phyloP scores from a whole-genome alignment of 35 echinoderm and acorn worm species.

The Ophiothrix spiculata region DNA sequence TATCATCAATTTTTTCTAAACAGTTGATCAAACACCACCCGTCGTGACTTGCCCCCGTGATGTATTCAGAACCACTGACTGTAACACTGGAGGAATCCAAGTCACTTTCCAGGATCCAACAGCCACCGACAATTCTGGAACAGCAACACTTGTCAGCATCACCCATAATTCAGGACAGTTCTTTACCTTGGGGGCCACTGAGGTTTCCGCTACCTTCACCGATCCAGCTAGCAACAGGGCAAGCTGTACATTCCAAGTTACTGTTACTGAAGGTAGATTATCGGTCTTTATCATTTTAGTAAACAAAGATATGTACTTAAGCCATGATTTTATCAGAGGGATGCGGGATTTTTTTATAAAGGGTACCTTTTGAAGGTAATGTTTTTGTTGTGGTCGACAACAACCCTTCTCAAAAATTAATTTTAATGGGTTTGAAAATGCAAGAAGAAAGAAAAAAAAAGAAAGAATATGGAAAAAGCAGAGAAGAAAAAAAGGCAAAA shows the following conservation, averaged over 20 bases:
- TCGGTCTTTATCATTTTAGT: too few species aligned
- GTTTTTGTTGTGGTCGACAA: too few species aligned
- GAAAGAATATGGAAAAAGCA: too few species aligned
- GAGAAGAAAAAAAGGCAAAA: too few species aligned
- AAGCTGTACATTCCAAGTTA: constrained; percentile 39
- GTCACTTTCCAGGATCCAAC: constrained; percentile 21
- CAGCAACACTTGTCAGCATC: neutral
- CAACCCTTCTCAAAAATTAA: too few species aligned
- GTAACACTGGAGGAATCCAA: neutral
- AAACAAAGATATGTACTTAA: too few species aligned
- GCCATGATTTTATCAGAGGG: too few species aligned
- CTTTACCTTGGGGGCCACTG: constrained; percentile 34
- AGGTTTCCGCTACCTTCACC: constrained; percentile 31
- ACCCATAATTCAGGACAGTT: constrained; percentile 14
- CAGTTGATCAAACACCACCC: neutral
- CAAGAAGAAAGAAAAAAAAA: too few species aligned
- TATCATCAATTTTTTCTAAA: too few species aligned
- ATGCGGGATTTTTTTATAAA: too few species aligned
- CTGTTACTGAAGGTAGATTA: constrained; percentile 17
- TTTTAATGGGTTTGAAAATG: too few species aligned
- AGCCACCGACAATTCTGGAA: constrained; percentile 29
- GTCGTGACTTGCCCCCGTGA: neutral
- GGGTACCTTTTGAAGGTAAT: too few species aligned
- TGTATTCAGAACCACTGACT: neutral
- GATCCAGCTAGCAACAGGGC: constrained; percentile 31